Evolutionary conservation across 37 sponge, comb jelly and placozoan species (phyloP).

Genomic region (Ianthella basta): DNA sequence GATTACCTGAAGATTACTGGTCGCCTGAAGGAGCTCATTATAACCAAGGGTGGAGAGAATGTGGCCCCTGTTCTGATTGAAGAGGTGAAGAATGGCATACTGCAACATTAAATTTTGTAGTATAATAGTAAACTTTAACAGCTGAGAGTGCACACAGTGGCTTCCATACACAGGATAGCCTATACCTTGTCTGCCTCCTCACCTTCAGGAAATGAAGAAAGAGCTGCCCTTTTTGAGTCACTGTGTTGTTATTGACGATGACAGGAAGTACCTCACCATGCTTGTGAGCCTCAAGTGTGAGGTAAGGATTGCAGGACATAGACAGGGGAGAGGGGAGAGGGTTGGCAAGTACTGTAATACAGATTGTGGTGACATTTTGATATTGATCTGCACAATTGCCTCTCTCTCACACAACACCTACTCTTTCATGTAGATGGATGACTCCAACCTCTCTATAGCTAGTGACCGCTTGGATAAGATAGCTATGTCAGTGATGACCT

Average conservation of each 20-base stretch:
- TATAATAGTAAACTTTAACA: no score
- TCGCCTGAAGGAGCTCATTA: slow-evolving; percentile 91
- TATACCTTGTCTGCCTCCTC: no score
- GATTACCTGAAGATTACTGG: slow-evolving; percentile 93
- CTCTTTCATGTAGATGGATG: slow-evolving; percentile 44
- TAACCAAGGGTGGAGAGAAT: slow-evolving; percentile 97
- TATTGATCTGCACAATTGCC: no score
- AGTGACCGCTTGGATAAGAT: slow-evolving; percentile 65
- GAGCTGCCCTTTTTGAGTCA: slow-evolving; percentile 5
- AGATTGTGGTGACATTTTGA: no score
- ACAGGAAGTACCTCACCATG: slow-evolving; percentile 85
- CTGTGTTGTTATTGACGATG: slow-evolving; percentile 69
- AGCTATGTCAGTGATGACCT: slow-evolving; percentile 46
- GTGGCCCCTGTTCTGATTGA: slow-evolving; percentile 95
- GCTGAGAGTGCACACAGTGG: no score
- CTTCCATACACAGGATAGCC: no score
- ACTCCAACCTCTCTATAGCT: slow-evolving; percentile 30
- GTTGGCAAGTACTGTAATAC: no score
- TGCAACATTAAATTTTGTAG: no score
- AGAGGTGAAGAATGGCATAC: slow-evolving; percentile 35
- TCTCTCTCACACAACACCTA: no score
- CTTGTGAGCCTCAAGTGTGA: slow-evolving; percentile 83
- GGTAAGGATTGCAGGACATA: slow-evolving; percentile 34
- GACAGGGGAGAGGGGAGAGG: no score
- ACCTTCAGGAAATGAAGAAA: slow-evolving; percentile 11